phyloP scores from a whole-genome alignment of 2,888 invertebrate genomes.

The Brachyptera risi region DNA sequence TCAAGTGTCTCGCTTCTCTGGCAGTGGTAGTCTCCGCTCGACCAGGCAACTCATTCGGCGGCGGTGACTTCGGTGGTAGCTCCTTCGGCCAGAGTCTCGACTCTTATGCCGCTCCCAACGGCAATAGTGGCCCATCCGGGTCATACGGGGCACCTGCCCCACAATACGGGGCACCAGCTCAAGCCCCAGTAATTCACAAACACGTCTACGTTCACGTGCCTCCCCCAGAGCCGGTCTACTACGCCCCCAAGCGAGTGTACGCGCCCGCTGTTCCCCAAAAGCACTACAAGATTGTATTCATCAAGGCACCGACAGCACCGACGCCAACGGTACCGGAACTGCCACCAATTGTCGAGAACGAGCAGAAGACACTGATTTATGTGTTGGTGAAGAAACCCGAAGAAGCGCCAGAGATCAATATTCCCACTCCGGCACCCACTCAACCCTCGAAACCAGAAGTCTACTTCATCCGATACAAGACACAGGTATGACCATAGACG shows the following conservation, averaged over 20 bases:
- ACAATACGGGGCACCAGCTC: conserved; percentile 54
- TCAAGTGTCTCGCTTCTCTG: conserved; percentile 23
- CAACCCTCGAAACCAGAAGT: conserved; percentile 87
- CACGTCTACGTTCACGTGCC: conserved; percentile 90
- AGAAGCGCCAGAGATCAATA: conserved; percentile 71
- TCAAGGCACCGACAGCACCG: conserved; percentile 59
- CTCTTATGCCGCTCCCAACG: conserved; percentile 52
- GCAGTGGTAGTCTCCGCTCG: conserved; percentile 24
- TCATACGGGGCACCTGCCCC: conserved; percentile 44
- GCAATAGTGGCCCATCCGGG: conserved; percentile 10
- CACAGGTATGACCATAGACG: conserved; percentile 69
- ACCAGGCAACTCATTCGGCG: conserved; percentile 31
- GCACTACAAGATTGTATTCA: conserved; percentile 81
- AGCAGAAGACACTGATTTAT: conserved; percentile 85
- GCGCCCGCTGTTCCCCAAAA: conserved; percentile 57
- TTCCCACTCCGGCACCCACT: conserved; percentile 76
- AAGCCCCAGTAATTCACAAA: conserved; percentile 77
- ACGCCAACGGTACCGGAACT: conserved; percentile 49
- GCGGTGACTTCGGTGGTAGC: conserved; percentile 43
- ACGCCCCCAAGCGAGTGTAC: conserved; percentile 50
- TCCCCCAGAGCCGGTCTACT: conserved; percentile 74
- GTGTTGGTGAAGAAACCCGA: conserved; percentile 87
- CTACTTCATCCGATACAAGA: conserved; percentile 86
- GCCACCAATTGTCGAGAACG: conserved; percentile 66
- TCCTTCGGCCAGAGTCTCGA: conserved; percentile 42